Percentiles rank a stretch among this genome's conserved stretches.
Evolutionary conservation across 2,888 invertebrate genomes (phyloP).

Genomic region (Lasioglossum vierecki): DNA sequence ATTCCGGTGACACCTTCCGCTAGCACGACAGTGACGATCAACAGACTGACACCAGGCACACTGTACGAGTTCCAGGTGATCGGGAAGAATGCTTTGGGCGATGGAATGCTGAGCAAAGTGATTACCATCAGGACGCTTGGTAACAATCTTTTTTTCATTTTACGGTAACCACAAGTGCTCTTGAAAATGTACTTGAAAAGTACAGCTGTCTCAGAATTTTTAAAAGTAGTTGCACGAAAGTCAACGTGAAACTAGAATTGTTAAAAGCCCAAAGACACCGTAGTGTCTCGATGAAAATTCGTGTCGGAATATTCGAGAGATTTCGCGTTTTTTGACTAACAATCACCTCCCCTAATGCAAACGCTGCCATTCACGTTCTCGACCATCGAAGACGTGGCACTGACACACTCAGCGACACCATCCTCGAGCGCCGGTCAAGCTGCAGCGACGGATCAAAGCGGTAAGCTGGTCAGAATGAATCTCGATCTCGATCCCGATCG

Average conservation of each 20-base stretch:
- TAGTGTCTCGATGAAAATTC: background rate
- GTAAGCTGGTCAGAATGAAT: constrained; percentile 69
- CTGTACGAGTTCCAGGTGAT: constrained; percentile 98
- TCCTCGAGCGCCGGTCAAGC: constrained; percentile 76
- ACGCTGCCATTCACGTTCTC: constrained; percentile 59
- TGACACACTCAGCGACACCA: constrained; percentile 77
- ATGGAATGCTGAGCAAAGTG: constrained; percentile 97
- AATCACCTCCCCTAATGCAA: constrained; percentile 45
- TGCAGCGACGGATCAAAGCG: constrained; percentile 76
- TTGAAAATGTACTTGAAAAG: background rate
- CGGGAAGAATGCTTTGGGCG: constrained; percentile 96
- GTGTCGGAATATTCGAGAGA: constrained; percentile 12
- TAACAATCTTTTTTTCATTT: constrained; percentile 79
- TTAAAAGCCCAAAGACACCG: background rate
- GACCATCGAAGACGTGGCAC: constrained; percentile 74
- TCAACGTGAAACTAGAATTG: background rate
- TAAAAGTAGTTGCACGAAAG: background rate
- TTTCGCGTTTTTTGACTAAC: constrained; percentile 37
- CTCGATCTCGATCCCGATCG: background rate
- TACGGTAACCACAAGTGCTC: background rate
- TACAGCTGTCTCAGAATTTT: background rate
- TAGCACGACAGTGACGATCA: constrained; percentile 93
- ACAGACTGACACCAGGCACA: constrained; percentile 94
- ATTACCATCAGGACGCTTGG: constrained; percentile 95
- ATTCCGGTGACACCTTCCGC: constrained; percentile 97